Evolutionary conservation across 2,797 vertebrate species (phyloP).

Genomic region (Austrolebias charrua): DNA sequence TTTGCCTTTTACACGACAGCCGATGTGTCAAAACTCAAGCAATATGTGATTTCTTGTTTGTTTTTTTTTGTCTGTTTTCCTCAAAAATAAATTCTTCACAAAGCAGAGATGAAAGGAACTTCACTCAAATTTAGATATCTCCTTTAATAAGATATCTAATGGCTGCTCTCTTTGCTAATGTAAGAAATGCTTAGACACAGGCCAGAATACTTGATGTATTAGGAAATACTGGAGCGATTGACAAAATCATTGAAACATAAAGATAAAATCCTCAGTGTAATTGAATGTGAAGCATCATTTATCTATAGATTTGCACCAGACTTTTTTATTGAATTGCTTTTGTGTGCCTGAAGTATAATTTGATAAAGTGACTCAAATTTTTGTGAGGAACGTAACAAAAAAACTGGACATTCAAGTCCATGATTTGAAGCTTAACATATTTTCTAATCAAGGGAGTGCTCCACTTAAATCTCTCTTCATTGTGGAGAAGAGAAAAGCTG

Average conservation of each 20-base stretch:
- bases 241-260: slow-evolving; percentile 74
- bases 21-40: slow-evolving; percentile 63
- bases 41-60: slow-evolving; percentile 52
- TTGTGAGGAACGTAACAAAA: slow-evolving; percentile 48
- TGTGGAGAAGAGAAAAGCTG: slow-evolving; percentile 43
- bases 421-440: slow-evolving; percentile 48
- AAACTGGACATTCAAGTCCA: slow-evolving; percentile 61
- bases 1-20: slow-evolving; percentile 66
- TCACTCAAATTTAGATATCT: slow-evolving; percentile 28
- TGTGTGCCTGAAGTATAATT: slow-evolving; percentile 72
- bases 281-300: slow-evolving; percentile 82
- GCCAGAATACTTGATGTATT: slow-evolving; percentile 63
- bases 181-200: slow-evolving; percentile 50
- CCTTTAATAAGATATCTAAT: slow-evolving; percentile 9
- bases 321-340: slow-evolving; percentile 79
- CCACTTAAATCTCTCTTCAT: slow-evolving; percentile 49
- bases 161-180: slow-evolving; percentile 41
- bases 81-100: slow-evolving; percentile 30
- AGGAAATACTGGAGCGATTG: slow-evolving; percentile 76
- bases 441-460: slow-evolving; percentile 45
- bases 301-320: slow-evolving; percentile 78
- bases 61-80: slow-evolving; percentile 45
- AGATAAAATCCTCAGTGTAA: slow-evolving; percentile 79
- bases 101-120: slow-evolving; percentile 31
- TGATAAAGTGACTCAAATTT: slow-evolving; percentile 70